These are phyloP conservation scores for Popillia japonica DNA, from an alignment of 1,140 invertebrate genomes.

Conservation along the genomic window DNA sequence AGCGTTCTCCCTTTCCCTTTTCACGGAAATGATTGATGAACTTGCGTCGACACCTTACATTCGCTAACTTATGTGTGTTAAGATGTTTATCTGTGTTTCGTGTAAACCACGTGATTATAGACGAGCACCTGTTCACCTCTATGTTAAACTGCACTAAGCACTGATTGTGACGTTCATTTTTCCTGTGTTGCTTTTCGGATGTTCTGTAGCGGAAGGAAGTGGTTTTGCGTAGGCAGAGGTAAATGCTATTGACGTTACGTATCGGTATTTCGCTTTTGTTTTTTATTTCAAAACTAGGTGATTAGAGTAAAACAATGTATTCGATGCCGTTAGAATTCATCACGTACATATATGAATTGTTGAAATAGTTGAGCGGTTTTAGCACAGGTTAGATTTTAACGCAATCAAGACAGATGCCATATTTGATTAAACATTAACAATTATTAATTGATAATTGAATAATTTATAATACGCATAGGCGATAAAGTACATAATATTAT, in stretches of 20 bases:
- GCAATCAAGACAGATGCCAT: too few relatives aligned
- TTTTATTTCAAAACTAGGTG: neutral
- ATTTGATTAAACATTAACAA: too few relatives aligned
- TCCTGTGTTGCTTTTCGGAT: neutral
- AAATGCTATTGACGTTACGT: neutral
- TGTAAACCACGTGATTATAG: conserved; percentile 33
- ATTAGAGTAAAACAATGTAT: too few relatives aligned
- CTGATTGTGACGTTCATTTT: conserved; percentile 19
- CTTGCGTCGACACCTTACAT: neutral
- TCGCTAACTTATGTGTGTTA: conserved; percentile 18
- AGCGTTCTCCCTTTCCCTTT: conserved; percentile 1
- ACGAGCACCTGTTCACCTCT: conserved; percentile 19
- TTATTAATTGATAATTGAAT: too few relatives aligned
- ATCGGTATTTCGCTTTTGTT: neutral
- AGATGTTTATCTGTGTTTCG: neutral
- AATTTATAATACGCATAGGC: too few relatives aligned
- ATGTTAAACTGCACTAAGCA: conserved; percentile 20
- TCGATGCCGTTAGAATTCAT: too few relatives aligned
- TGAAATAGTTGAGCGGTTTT: too few relatives aligned
- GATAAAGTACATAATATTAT: too few relatives aligned
- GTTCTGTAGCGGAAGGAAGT: neutral
- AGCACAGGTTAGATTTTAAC: too few relatives aligned
- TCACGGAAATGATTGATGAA: conserved; percentile 23
- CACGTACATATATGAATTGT: too few relatives aligned
- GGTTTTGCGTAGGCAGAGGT: conserved; percentile 18